Evolutionary conservation across 2,888 invertebrate species (phyloP).

Genomic region (Ceriagrion tenellum): DNA sequence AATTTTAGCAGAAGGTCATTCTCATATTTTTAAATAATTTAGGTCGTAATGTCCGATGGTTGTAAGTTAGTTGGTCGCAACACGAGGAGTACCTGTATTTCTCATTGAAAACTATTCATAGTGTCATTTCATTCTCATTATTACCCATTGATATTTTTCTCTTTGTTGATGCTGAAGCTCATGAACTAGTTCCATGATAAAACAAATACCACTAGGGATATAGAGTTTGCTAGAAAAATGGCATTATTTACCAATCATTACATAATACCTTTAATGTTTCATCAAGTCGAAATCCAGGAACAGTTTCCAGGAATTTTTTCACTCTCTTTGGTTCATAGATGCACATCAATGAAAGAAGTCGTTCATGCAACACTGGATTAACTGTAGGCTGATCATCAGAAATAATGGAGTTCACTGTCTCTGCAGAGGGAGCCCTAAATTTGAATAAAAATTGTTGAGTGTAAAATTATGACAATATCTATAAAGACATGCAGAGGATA

Average conservation of each 20-base stretch:
- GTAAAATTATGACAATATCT: too few species aligned
- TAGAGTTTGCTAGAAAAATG: conserved; percentile 57
- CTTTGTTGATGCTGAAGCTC: too few species aligned
- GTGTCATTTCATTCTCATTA: too few species aligned
- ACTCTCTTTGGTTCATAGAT: conserved; percentile 80
- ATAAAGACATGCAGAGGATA: too few species aligned
- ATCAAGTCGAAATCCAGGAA: conserved; percentile 83
- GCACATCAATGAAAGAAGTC: conserved; percentile 84
- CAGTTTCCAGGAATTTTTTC: conserved; percentile 79
- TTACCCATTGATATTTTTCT: too few species aligned
- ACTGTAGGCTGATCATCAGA: conserved; percentile 72
- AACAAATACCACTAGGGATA: not conserved
- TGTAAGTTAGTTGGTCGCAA: too few species aligned
- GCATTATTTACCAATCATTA: conserved; percentile 38
- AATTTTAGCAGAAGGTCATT: too few species aligned
- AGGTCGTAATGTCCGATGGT: too few species aligned
- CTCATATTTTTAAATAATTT: too few species aligned
- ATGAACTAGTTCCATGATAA: too few species aligned
- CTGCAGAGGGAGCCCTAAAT: conserved; percentile 29
- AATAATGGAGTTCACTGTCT: not conserved
- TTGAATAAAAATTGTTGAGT: not conserved
- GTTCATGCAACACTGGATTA: conserved; percentile 80
- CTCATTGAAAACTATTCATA: too few species aligned
- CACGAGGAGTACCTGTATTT: too few species aligned
- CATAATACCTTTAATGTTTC: conserved; percentile 79